phyloP scores from a whole-genome alignment of 2,113 vertebrate genomes.

The Macquaria ambigua region DNA sequence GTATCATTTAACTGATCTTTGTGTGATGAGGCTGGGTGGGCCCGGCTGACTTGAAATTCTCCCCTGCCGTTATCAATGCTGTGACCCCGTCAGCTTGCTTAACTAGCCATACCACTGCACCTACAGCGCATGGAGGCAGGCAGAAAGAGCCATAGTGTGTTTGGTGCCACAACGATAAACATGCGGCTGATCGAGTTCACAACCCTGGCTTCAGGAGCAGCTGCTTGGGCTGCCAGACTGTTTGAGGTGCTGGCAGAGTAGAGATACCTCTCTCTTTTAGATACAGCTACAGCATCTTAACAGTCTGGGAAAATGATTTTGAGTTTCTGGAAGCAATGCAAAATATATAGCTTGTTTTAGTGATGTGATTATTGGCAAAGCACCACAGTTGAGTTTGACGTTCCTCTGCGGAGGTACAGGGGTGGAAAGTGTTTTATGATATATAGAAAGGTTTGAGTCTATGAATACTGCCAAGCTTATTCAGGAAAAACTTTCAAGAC shows the following conservation, averaged over 20 bases:
- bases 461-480: background rate
- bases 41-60: constrained; percentile 49
- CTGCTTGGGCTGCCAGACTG: constrained; percentile 39
- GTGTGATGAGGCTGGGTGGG: constrained; percentile 23
- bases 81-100: constrained; percentile 58
- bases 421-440: background rate
- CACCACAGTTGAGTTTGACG: constrained; percentile 5
- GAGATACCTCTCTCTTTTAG: constrained; percentile 57
- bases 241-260: constrained; percentile 51
- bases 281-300: constrained; percentile 52
- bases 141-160: constrained; percentile 51
- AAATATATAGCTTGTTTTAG: constrained; percentile 20
- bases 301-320: constrained; percentile 22
- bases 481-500: background rate
- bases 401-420: background rate
- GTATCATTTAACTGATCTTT: constrained; percentile 52
- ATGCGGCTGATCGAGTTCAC: constrained; percentile 82
- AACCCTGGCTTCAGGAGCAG: constrained; percentile 68
- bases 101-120: constrained; percentile 63
- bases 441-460: background rate
- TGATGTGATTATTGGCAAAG: constrained; percentile 27
- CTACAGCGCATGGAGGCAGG: constrained; percentile 42
- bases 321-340: constrained; percentile 15
- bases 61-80: constrained; percentile 58
- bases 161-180: constrained; percentile 71